phyloP scores from a whole-genome alignment of 2,797 vertebrate species.

The Enoplosus armatus region DNA sequence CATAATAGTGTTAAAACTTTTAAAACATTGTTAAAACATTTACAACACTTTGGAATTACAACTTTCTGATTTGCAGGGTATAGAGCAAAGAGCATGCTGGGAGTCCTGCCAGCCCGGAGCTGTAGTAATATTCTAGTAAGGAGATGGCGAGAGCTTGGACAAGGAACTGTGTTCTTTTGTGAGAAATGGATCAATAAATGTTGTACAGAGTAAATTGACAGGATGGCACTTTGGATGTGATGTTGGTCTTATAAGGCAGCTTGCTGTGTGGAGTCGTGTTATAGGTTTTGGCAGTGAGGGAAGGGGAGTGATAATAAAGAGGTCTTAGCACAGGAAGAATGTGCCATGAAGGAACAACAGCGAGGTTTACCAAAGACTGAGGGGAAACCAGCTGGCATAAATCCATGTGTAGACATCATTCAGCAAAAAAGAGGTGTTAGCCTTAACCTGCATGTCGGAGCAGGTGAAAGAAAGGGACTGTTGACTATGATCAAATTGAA shows the following conservation, averaged over 20 bases:
- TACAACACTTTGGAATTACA: slow-evolving; percentile 26
- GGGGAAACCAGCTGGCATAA: not conserved
- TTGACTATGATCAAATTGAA: slow-evolving; percentile 27
- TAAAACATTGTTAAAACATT: too few species aligned
- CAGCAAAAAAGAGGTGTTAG: slow-evolving; percentile 8
- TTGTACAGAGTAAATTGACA: slow-evolving; percentile 68
- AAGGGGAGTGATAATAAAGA: slow-evolving; percentile 43
- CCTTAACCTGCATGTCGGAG: slow-evolving; percentile 30
- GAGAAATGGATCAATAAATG: slow-evolving; percentile 63
- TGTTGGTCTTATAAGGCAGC: slow-evolving; percentile 61
- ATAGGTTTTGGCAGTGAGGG: slow-evolving; percentile 43
- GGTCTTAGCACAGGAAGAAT: slow-evolving; percentile 21
- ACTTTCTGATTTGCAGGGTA: slow-evolving; percentile 22
- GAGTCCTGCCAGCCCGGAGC: slow-evolving; percentile 60
- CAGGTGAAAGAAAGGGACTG: slow-evolving; percentile 14
- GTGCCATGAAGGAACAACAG: slow-evolving; percentile 27
- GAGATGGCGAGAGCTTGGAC: slow-evolving; percentile 48
- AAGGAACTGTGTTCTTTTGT: slow-evolving; percentile 61
- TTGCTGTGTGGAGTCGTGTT: slow-evolving; percentile 43
- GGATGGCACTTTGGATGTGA: slow-evolving; percentile 62
- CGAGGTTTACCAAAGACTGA: slow-evolving; percentile 12
- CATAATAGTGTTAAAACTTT: slow-evolving; percentile 42
- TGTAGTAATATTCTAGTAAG: slow-evolving; percentile 22
- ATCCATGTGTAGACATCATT: slow-evolving; percentile 21
- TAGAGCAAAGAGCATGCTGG: slow-evolving; percentile 59